Percentiles rank a stretch among this genome's conserved stretches.
These are phyloP conservation scores for Canis aureus DNA, from an alignment of 2,113 vertebrate genomes.

Conservation along the genomic window DNA sequence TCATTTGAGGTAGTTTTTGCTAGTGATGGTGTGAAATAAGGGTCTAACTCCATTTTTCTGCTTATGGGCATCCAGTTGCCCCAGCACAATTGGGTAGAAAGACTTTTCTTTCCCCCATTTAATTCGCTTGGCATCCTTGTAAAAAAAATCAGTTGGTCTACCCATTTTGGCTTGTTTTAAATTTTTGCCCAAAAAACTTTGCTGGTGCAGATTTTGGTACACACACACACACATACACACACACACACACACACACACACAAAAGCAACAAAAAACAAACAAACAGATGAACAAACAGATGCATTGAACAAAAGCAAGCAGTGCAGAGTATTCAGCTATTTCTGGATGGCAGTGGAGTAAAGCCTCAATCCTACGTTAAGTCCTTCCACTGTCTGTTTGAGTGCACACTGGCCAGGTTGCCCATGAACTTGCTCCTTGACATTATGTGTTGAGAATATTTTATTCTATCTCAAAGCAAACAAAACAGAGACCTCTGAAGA, in stretches of 20 bases:
- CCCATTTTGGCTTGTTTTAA: not conserved
- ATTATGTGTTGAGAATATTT: not conserved
- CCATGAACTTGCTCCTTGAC: not conserved
- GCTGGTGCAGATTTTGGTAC: not conserved
- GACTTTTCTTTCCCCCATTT: not conserved
- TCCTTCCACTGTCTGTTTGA: not conserved
- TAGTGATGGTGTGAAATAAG: not conserved
- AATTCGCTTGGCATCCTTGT: not conserved
- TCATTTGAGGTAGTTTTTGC: slow-evolving; percentile 35
- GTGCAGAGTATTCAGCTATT: not conserved
- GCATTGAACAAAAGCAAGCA: not conserved
- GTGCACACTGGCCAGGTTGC: not conserved
- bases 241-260: too few relatives aligned
- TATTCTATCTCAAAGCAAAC: slow-evolving; percentile 17
- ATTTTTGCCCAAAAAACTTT: not conserved
- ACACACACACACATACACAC: too few relatives aligned
- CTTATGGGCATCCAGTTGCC: not conserved
- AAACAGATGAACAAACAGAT: not conserved
- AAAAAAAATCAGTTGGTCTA: not conserved
- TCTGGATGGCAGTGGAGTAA: not conserved
- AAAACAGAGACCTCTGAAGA: not conserved
- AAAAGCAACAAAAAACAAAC: not conserved
- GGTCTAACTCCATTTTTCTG: not conserved
- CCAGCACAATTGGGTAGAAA: not conserved
- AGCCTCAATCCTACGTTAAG: not conserved